Evolutionary conservation across 2,113 vertebrate species (phyloP).

Genomic region (Macroglossus sobrinus): DNA sequence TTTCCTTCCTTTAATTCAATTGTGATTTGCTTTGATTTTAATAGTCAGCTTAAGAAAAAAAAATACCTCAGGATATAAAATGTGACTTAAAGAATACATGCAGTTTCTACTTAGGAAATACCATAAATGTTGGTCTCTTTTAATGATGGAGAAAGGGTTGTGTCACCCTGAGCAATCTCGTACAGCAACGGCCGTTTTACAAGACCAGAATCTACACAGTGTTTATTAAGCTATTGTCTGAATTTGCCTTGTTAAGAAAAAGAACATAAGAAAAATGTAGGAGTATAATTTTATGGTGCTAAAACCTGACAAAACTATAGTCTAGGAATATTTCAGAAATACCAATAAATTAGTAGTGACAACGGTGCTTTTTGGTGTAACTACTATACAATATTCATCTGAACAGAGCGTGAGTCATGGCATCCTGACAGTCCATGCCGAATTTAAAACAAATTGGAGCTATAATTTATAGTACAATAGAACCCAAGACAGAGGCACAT

Average conservation of each 20-base stretch:
- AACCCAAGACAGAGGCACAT: constrained; percentile 76
- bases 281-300: neutral
- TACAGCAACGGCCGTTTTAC: neutral
- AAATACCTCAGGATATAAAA: neutral
- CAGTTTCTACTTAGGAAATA: neutral
- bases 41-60: neutral
- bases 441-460: constrained; percentile 79
- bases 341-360: constrained; percentile 50
- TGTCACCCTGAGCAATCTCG: neutral
- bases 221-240: neutral
- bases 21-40: constrained; percentile 16
- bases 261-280: neutral
- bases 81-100: neutral
- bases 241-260: neutral
- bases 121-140: neutral
- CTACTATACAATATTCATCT: constrained; percentile 58
- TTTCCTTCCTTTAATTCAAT: neutral
- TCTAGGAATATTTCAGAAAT: constrained; percentile 56
- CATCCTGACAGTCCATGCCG: constrained; percentile 66
- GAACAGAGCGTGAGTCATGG: constrained; percentile 74
- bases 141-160: neutral
- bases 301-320: constrained; percentile 18
- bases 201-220: neutral
- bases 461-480: constrained; percentile 81
- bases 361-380: constrained; percentile 58